phyloP scores from a whole-genome alignment of 2,888 invertebrate genomes.

The Acanthosepion esculentum region DNA sequence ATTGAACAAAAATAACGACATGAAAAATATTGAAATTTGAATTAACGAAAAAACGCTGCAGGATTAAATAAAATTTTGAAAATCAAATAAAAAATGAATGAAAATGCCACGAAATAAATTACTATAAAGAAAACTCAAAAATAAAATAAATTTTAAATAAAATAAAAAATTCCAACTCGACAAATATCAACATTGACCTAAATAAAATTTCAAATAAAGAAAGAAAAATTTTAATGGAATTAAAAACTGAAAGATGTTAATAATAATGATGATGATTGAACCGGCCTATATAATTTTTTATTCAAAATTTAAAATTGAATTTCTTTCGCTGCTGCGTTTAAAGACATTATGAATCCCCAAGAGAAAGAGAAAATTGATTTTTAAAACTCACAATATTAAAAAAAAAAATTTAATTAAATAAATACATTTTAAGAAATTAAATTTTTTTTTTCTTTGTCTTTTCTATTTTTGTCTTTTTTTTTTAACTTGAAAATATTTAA shows the following conservation, averaged over 20 bases:
- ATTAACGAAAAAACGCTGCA: constrained; percentile 20
- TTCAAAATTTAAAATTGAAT: constrained; percentile 33
- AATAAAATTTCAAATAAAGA: background rate
- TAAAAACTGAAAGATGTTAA: background rate
- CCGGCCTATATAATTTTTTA: background rate
- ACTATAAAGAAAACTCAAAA: background rate
- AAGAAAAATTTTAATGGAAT: background rate
- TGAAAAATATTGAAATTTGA: background rate
- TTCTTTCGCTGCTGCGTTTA: constrained; percentile 7
- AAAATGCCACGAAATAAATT: background rate
- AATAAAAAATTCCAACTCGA: background rate
- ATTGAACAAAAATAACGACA: background rate
- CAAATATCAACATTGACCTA: constrained; percentile 20
- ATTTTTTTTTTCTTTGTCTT: background rate
- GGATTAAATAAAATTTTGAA: background rate
- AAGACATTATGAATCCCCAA: background rate
- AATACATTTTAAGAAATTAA: constrained; percentile 33
- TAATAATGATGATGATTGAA: background rate
- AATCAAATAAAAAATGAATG: background rate
- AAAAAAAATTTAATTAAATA: constrained; percentile 8
- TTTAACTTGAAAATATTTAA: background rate
- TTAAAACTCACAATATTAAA: constrained; percentile 33
- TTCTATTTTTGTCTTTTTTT: background rate
- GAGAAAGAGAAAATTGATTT: constrained; percentile 21
- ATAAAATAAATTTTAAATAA: background rate